A percentile compares a stretch with the other conserved stretches of the same genome.
phyloP scores from a whole-genome alignment of 2,113 vertebrate genomes.

The Leucoraja erinaceus region DNA sequence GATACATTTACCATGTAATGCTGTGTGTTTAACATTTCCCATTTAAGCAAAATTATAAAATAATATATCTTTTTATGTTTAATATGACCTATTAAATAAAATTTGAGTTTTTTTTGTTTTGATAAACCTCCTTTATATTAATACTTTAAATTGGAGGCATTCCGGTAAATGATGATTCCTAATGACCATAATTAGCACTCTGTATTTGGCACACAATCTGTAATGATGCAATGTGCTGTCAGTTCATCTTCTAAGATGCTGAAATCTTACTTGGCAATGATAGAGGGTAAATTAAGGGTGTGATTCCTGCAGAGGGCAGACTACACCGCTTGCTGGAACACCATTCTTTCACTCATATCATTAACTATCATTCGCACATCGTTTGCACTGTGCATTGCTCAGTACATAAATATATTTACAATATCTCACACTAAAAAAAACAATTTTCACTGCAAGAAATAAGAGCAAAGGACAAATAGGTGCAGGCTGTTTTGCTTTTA shows the following conservation, averaged over 20 bases:
- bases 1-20: neutral
- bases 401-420: neutral
- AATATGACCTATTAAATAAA: neutral
- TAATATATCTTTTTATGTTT: neutral
- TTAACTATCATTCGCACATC: neutral
- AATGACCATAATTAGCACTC: constrained; percentile 6
- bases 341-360: neutral
- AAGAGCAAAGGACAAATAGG: too few relatives aligned
- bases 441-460: too few relatives aligned
- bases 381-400: neutral
- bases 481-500: too few relatives aligned
- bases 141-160: constrained; percentile 1
- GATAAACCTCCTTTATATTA: neutral
- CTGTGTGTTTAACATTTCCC: neutral
- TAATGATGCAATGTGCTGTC: constrained; percentile 1
- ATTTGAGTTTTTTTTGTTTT: neutral
- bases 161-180: neutral
- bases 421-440: neutral
- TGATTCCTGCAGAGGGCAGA: constrained; percentile 31
- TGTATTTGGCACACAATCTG: neutral
- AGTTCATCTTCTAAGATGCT: neutral
- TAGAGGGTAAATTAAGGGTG: neutral
- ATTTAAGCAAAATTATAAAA: constrained; percentile 21
- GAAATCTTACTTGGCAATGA: neutral
- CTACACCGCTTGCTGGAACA: neutral